Percentiles rank a stretch among this genome's conserved stretches.
Evolutionary conservation across 1,140 invertebrate species (phyloP).

Genomic region (Pseudomyrmex dendroicus): DNA sequence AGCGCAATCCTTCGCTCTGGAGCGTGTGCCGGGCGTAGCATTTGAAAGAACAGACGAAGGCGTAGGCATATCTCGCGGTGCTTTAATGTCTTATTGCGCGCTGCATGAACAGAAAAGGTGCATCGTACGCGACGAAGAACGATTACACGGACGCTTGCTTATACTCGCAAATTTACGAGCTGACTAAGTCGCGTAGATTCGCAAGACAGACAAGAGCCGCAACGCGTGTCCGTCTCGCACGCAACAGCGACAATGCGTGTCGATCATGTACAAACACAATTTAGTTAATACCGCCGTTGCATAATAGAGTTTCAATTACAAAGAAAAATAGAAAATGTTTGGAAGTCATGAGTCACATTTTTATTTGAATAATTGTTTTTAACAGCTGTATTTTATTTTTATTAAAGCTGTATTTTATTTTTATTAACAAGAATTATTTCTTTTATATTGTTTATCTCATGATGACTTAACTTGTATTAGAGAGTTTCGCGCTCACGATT

Average conservation of each 20-base stretch:
- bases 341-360: neutral
- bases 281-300: neutral
- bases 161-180: conserved; percentile 56
- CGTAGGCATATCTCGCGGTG: conserved; percentile 73
- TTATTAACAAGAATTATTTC: too few species aligned
- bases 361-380: neutral
- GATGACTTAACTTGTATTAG: too few species aligned
- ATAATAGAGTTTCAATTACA: neutral
- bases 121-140: conserved; percentile 54
- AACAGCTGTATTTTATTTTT: neutral
- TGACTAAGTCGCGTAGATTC: neutral
- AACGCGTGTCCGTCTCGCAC: conserved; percentile 27
- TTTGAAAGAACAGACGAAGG: conserved; percentile 79
- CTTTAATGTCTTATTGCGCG: conserved; percentile 63
- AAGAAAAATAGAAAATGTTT: neutral
- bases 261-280: neutral
- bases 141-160: conserved; percentile 79
- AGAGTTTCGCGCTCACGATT: too few species aligned
- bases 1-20: conserved; percentile 74
- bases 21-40: conserved; percentile 83
- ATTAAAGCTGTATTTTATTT: too few species aligned
- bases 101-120: conserved; percentile 48
- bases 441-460: too few species aligned
- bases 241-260: neutral
- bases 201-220: neutral